Conservation (phyloP, 2,797 vertebrate genomes). For the Sebastiscus albofasciatus region DNA sequence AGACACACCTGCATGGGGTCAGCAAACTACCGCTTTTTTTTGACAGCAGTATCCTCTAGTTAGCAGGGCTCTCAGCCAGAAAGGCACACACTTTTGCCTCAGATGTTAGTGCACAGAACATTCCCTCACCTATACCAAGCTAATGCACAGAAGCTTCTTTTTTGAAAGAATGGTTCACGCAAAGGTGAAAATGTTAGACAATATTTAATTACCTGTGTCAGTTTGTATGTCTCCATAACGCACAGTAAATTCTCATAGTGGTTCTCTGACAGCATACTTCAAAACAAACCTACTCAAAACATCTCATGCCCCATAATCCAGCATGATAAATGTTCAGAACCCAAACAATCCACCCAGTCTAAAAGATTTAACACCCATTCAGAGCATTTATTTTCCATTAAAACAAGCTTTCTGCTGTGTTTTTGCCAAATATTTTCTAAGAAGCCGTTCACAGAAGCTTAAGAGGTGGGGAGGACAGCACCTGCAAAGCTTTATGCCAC, state of each 20-base stretch:
- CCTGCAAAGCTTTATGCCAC: background rate
- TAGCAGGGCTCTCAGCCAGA: conserved; percentile 17
- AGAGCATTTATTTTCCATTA: background rate
- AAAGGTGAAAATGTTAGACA: conserved; percentile 1
- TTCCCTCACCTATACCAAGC: background rate
- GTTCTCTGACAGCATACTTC: background rate
- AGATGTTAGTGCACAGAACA: conserved; percentile 10
- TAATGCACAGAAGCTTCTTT: background rate
- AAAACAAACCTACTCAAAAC: conserved; percentile 15
- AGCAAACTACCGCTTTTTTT: conserved; percentile 1
- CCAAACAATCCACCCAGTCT: background rate
- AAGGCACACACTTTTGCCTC: background rate
- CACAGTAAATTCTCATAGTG: background rate
- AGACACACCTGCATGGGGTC: conserved; percentile 47
- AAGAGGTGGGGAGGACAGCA: background rate
- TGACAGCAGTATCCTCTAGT: conserved; percentile 26
- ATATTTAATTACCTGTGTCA: conserved; percentile 18
- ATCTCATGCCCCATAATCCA: background rate
- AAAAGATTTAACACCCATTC: background rate
- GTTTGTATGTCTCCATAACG: background rate
- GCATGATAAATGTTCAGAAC: background rate
- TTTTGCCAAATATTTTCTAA: conserved; percentile 2
- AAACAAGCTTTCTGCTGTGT: background rate
- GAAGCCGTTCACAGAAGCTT: background rate
- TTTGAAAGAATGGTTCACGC: background rate